Base-by-base conservation (phyloP, 2,888 invertebrate genomes). In the Eristalinus aeneus region DNA sequence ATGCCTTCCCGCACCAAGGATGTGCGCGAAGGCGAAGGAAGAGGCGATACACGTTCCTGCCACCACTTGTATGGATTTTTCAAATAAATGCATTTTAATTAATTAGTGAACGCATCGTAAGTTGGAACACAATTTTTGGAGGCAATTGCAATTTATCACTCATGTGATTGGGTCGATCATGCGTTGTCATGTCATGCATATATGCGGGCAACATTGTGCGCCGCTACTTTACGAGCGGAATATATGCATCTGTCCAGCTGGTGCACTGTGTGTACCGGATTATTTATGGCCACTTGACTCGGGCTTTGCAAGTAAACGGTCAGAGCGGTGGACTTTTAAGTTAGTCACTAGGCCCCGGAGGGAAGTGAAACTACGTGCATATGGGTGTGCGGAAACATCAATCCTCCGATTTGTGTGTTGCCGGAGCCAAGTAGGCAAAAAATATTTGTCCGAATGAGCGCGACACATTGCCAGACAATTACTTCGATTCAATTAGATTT, bases 21-120 rank as follows among this genome's bases (percentile, higher is more conserved):
- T 61, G 46, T 9, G 46, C 5, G 54, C 22, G 36, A 23, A 58
- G 36, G 72, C 27, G 27, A 27, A 27, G 27, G 27, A 27, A 5
- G 27, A 27, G 27, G 27, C 27, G 27, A 27, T 23, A 71, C 67
- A 63, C 80, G 53, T 77, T 81, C 67, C 56, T 65, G 68, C 81
- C 68, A 68, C 77, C 78, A 82, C 86, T 86, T 71, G 69, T 75
- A 86, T 74, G 86, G 74, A 86, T 86, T 86, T 86, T 86, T 82
- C 78, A 86, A 86, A 86, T 82, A 86, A 86, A 86, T 86, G 86
- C 82, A 82, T 86, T 86, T 86, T 86, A 82, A 86, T 86, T 86
- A 86, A 86, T 86, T 86, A 82, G 77, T 63, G 71, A 78, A 86
- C 77, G 86, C 86, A 86, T 82, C 86, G 86, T 46, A 86, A 77